Base-by-base conservation (phyloP, 2,888 invertebrate genomes). In the Eurytoma californica region DNA sequence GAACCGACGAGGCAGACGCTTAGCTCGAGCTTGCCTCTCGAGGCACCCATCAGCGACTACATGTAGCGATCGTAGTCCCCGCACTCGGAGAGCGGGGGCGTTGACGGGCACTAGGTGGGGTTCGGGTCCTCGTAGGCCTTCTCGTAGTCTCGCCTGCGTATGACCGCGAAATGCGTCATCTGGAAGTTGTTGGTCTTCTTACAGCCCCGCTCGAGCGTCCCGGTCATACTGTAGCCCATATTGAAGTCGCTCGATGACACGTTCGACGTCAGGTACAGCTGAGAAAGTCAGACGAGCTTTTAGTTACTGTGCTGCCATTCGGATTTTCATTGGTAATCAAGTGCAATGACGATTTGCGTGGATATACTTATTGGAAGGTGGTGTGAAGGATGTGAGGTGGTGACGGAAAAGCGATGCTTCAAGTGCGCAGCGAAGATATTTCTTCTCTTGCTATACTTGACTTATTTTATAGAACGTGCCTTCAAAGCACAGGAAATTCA, bases 161-260 rank as follows among this genome's bases (percentile, higher is more conserved):
- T 94, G 86, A 96, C 96, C 69, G 96, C 96, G 89, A 95, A 96
- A 91, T 97, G 96, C 79, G 96, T 96, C 91, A 96, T 94, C 90
- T 96, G 95, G 91, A 95, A 95, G 87, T 93, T 92, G 91, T 95
- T 95, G 84, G 94, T 94, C 87, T 94, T 93, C 84, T 94, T 94
- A 88, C 93, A 93, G 84, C 96, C 96, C 20, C 96, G 92, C 89
- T 96, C 96, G 87, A 96, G 92, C 14, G 95, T 95, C 14, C 96
- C 96, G 0, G 96, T 96, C 93, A 97, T 95, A 87, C 95, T 95
- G 92, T 96, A 97, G 69, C 96, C 96, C 94, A 96, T 95, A 91
- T 96, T 96, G 92, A 96, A 96, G 91, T 97, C 96, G 70, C 95
- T 94, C 86, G 95, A 94, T 66, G 95, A 95, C 86, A 97, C 95